Evolutionary conservation across 2,113 vertebrate genomes (phyloP).

Genomic region (Saccopteryx leptura): DNA sequence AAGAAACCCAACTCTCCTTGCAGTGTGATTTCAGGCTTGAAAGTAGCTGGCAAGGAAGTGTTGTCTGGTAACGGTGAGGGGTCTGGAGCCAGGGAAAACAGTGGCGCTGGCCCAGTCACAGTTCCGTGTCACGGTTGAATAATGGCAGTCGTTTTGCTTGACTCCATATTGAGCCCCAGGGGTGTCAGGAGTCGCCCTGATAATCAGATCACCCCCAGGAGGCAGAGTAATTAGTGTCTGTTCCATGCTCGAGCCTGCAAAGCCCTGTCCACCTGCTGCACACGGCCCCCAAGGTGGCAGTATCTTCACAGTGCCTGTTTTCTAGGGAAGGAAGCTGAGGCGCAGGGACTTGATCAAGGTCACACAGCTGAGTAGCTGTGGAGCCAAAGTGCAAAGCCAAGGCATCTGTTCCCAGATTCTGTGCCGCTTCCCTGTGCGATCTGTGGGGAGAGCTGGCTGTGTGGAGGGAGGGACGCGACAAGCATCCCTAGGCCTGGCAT

Average conservation of each 20-base stretch:
- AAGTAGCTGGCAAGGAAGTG: background rate
- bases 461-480: background rate
- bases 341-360: background rate
- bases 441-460: background rate
- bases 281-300: background rate
- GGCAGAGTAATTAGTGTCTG: background rate
- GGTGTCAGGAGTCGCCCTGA: background rate
- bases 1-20: background rate
- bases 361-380: background rate
- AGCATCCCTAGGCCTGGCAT: accelerated
- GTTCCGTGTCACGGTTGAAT: background rate
- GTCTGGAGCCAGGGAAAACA: background rate
- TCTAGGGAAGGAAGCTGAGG: background rate
- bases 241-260: background rate
- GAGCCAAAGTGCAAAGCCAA: background rate
- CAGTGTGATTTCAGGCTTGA: background rate
- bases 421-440: background rate
- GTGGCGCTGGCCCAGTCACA: background rate
- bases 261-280: background rate
- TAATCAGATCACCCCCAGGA: background rate
- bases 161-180: background rate
- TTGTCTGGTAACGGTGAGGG: background rate
- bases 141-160: background rate
- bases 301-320: background rate
- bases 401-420: background rate